Evolutionary conservation across 2,888 invertebrate genomes (phyloP), one percentile per base, ranked within the genome.

Genomic region (Phyto melanocephala): DNA sequence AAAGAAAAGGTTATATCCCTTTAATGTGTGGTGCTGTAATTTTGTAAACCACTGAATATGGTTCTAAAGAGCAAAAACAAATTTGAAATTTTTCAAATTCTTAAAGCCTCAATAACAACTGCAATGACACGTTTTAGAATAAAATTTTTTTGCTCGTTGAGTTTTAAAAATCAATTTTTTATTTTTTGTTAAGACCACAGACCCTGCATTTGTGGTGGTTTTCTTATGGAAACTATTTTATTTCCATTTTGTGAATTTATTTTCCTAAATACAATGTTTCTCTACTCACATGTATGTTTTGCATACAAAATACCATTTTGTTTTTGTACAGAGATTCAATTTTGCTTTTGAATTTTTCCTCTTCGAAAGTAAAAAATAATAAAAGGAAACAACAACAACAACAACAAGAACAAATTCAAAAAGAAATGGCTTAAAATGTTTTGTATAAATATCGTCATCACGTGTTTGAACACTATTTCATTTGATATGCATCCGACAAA

Each of bases 401-500:
- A n/a, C n/a, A n/a, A n/a, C n/a, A n/a, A n/a, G n/a, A n/a, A n/a
- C n/a, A n/a, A n/a, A n/a, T n/a, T n/a, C n/a, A n/a, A n/a, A n/a
- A n/a, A n/a, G 28, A 62, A 65, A 63, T 81, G 28, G 68, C 74
- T 72, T 72, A 56, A 68, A 81, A 62, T 52, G 63, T 78, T 70
- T 77, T 54, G 56, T 68, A 70, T 78, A 74, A 74, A 81, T 81
- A 63, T 81, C 79, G 79, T 65, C 68, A 65, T 79, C 74, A 81
- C 78, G 81, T 79, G 74, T 65, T 50, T 35, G 56, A 70, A 63
- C n/a, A 81, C 63, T 74, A 68, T 81, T 74, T 79, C 72, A 70
- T 78, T 79, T 79, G 68, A 79, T 79, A 81, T 81, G 81, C 79
- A 72, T 68, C 62, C 62, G 74, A 68, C 68, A 72, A 74, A 58